Percentiles rank a stretch among this genome's conserved stretches.
Evolutionary conservation across 2,113 vertebrate genomes (phyloP).

Genomic region (Nothoprocta perdicaria): DNA sequence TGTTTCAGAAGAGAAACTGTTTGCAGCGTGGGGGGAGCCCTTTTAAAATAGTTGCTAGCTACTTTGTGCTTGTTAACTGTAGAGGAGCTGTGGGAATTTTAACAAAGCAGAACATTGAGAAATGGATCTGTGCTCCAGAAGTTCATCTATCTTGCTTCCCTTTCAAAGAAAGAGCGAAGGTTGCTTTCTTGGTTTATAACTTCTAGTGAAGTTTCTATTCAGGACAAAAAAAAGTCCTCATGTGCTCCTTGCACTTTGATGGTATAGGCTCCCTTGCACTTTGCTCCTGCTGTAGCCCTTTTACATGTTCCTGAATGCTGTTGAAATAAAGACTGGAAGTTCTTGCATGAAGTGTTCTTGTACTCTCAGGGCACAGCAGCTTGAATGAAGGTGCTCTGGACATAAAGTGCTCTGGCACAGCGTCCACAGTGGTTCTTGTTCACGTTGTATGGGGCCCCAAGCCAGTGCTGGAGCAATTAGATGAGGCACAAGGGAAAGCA

Average conservation of each 20-base stretch:
- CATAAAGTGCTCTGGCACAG: fast-evolving
- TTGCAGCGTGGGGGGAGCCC: neutral
- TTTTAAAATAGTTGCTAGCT: neutral
- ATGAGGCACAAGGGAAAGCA: neutral
- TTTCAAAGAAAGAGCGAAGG: neutral
- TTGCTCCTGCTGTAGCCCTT: fast-evolving
- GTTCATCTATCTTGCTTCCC: fast-evolving
- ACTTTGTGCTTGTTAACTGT: neutral
- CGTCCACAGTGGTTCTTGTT: fast-evolving
- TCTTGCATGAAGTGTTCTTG: neutral
- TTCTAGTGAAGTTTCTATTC: neutral
- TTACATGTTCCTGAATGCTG: fast-evolving
- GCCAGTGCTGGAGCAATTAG: neutral
- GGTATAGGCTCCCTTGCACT: neutral
- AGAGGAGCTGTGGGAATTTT: neutral
- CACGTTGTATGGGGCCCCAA: fast-evolving
- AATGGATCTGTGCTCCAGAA: neutral
- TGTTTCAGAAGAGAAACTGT: neutral
- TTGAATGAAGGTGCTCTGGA: neutral
- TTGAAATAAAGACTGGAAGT: neutral
- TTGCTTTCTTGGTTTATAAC: neutral
- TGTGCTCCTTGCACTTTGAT: fast-evolving
- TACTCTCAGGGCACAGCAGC: neutral
- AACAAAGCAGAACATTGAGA: neutral
- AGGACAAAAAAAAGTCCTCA: neutral